Percentiles rank a stretch among this genome's conserved stretches.
These are phyloP conservation scores for Steromphala cineraria DNA, from an alignment of 2,888 invertebrate genomes.

Conservation along the genomic window DNA sequence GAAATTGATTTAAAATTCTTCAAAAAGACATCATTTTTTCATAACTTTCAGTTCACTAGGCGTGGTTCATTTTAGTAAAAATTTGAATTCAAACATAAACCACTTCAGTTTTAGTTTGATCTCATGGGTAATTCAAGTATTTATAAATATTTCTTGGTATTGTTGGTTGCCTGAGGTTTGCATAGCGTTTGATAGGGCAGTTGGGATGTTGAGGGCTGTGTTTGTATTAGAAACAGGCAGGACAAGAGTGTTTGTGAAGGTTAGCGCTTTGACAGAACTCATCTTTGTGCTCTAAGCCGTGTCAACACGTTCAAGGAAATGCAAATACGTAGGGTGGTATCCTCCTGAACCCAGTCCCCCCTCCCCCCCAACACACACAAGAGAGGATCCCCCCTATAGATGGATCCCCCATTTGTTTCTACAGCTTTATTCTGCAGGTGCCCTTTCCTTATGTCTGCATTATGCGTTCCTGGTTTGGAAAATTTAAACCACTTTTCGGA, in stretches of 20 bases:
- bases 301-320: constrained; percentile 11
- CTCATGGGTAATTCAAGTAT: background rate
- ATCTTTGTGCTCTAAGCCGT: background rate
- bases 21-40: too few species aligned
- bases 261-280: constrained; percentile 3
- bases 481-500: too few species aligned
- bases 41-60: too few species aligned
- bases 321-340: constrained; percentile 1
- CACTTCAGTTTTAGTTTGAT: constrained; percentile 4
- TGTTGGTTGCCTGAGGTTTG: background rate
- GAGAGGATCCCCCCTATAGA: too few species aligned
- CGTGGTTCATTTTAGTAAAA: too few species aligned
- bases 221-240: background rate
- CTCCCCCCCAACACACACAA: too few species aligned
- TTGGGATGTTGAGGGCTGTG: background rate
- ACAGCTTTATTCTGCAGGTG: too few species aligned
- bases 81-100: background rate
- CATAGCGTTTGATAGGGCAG: constrained; percentile 8
- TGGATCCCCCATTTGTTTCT: too few species aligned
- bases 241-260: background rate
- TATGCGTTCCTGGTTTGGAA: too few species aligned
- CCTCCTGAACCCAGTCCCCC: background rate
- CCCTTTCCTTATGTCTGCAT: too few species aligned
- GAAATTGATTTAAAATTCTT: too few species aligned
- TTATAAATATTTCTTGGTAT: background rate